These are phyloP conservation scores for Galbula dea DNA, from an alignment of 2,113 vertebrate genomes.

Conservation along the genomic window DNA sequence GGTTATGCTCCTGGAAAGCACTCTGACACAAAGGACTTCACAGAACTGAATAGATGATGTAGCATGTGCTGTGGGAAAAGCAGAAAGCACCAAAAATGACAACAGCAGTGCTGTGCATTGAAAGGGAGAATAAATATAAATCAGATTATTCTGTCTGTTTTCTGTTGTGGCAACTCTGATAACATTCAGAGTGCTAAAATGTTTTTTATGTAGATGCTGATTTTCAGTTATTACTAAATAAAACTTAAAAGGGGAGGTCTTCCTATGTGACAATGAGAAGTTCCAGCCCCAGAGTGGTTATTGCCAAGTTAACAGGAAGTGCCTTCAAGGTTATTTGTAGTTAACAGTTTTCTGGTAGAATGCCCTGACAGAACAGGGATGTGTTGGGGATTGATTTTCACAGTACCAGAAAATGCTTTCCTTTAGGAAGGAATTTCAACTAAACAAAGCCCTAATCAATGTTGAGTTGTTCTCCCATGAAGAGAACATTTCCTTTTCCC, in stretches of 20 bases:
- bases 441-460: fast-evolving
- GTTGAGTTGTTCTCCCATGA: not conserved
- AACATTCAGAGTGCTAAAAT: not conserved
- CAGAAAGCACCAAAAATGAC: not conserved
- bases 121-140: not conserved
- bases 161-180: not conserved
- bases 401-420: not conserved
- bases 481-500: not conserved
- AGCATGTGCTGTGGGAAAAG: not conserved
- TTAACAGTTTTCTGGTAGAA: not conserved
- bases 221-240: not conserved
- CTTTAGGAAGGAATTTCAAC: not conserved
- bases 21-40: not conserved
- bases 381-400: not conserved
- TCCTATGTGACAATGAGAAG: not conserved
- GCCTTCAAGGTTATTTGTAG: too few relatives aligned
- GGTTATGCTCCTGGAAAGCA: not conserved
- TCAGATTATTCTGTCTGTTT: not conserved
- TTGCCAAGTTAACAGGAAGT: not conserved
- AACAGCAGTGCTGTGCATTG: not conserved
- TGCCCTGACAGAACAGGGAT: not conserved
- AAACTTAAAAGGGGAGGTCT: not conserved
- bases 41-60: not conserved
- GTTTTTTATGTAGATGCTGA: not conserved
- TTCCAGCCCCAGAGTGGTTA: not conserved